Conservation (phyloP, 2,888 invertebrate genomes). For the Gordius sp. region DNA sequence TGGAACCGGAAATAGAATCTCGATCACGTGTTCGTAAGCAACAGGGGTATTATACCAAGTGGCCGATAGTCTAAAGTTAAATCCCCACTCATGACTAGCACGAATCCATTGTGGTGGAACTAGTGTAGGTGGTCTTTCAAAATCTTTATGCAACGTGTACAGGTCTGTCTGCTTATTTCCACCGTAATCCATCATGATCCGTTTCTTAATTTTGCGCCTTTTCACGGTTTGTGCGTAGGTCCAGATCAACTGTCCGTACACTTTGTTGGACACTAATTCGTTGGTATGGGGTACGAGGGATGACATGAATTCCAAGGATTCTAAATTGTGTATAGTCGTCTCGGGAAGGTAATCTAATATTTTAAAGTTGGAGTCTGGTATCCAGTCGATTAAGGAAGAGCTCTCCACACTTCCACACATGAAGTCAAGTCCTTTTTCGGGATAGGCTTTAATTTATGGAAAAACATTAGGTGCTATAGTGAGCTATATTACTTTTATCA, state of each 20-base stretch:
- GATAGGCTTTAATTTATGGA: neutral
- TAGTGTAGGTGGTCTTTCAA: no score
- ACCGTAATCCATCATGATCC: no score
- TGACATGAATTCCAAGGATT: no score
- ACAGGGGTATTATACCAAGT: neutral
- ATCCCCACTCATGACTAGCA: slow-evolving; percentile 1
- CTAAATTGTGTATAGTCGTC: neutral
- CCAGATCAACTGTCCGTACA: no score
- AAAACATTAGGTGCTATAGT: neutral
- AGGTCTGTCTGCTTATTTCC: no score
- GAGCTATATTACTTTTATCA: slow-evolving; percentile 2
- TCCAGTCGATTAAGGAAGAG: slow-evolving; percentile 3
- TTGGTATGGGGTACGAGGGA: no score
- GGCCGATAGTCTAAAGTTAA: neutral
- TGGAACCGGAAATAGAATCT: neutral
- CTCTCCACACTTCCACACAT: neutral
- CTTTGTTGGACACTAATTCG: no score
- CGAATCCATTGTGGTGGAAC: no score
- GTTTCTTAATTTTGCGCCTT: no score
- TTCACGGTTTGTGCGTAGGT: no score
- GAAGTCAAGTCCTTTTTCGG: neutral
- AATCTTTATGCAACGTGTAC: no score
- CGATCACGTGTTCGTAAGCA: slow-evolving; percentile 3
- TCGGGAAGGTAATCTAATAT: slow-evolving; percentile 1
- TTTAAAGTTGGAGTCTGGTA: slow-evolving; percentile 2